A percentile compares a stretch with the other conserved stretches of the same genome.
These are phyloP conservation scores for Schlechtendalia chinensis DNA, from an alignment of 1,140 invertebrate genomes.

Conservation along the genomic window DNA sequence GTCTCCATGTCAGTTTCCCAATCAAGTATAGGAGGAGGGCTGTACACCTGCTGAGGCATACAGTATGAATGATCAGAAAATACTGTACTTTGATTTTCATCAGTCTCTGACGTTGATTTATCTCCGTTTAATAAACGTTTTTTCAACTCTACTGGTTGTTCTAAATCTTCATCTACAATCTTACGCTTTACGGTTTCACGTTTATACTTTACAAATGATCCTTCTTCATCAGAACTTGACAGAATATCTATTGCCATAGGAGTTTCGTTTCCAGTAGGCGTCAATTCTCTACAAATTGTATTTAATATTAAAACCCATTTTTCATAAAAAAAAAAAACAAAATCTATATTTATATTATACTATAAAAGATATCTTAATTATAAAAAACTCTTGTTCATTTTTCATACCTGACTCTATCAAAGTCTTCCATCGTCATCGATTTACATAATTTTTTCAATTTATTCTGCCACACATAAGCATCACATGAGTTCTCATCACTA, in stretches of 20 bases:
- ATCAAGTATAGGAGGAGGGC: conserved; percentile 41
- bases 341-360: no score
- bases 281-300: conserved; percentile 30
- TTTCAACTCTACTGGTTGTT: conserved; percentile 4
- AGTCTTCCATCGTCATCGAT: conserved; percentile 39
- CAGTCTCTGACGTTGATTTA: not conserved
- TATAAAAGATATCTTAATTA: no score
- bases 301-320: not conserved
- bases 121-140: conserved; percentile 44
- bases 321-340: not conserved
- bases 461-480: conserved; percentile 23
- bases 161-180: not conserved
- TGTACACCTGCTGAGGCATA: conserved; percentile 41
- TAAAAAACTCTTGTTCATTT: not conserved
- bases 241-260: conserved; percentile 32
- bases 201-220: conserved; percentile 43
- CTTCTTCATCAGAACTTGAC: conserved; percentile 44
- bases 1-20: conserved; percentile 31
- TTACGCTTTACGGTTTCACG: conserved; percentile 24
- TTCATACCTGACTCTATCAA: conserved; percentile 40
- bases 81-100: conserved; percentile 15
- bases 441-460: conserved; percentile 44
- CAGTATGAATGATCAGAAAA: conserved; percentile 40
- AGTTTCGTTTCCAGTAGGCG: conserved; percentile 37
- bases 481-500: conserved; percentile 25